Percentiles rank a stretch among this genome's conserved stretches.
phyloP scores from a whole-genome alignment of 2,113 vertebrate genomes.

The Okapia johnstoni region DNA sequence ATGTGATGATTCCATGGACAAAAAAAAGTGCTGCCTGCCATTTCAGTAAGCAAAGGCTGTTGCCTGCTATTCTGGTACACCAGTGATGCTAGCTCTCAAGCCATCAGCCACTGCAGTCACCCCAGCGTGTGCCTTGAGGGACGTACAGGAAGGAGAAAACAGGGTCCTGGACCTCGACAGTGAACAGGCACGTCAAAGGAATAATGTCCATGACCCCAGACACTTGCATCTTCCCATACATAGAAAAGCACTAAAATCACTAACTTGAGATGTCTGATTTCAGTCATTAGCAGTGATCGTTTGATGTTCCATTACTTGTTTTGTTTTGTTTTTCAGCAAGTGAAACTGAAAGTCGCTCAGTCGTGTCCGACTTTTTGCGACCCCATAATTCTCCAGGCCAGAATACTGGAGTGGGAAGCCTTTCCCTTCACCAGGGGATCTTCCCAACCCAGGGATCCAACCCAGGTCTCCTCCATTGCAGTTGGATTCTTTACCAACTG shows the following conservation, averaged over 20 bases:
- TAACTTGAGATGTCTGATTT: background rate
- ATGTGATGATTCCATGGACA: background rate
- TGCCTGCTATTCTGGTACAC: background rate
- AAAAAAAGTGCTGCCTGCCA: background rate
- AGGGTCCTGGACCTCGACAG: background rate
- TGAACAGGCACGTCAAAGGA: background rate
- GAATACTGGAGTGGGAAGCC: background rate
- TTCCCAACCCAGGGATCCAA: background rate
- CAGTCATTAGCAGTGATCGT: background rate
- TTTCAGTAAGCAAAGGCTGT: background rate
- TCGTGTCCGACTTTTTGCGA: background rate
- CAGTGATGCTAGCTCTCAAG: background rate
- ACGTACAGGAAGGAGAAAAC: background rate
- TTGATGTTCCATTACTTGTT: background rate
- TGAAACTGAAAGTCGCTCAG: background rate
- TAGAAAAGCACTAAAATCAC: background rate
- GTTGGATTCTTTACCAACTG: background rate
- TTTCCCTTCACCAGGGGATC: background rate
- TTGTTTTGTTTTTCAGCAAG: background rate
- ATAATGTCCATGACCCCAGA: background rate
- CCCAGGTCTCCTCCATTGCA: background rate
- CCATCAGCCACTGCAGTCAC: background rate
- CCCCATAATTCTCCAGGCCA: background rate
- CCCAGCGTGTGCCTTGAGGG: accelerated
- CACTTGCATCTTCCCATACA: background rate